phyloP scores from a whole-genome alignment of 2,113 vertebrate species.

The Pangasianodon hypophthalmus region DNA sequence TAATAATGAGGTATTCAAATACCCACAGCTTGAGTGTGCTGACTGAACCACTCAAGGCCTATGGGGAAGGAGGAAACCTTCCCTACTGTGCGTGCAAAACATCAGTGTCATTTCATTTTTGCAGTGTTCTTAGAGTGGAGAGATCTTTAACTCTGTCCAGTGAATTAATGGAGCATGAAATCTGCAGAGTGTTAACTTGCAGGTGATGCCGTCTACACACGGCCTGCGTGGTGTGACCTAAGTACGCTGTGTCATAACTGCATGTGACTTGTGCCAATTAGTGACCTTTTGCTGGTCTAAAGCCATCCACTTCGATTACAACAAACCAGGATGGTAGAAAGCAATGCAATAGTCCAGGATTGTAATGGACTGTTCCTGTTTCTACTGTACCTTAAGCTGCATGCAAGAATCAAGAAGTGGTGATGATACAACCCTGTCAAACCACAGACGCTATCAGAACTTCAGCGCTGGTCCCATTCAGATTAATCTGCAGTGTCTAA shows the following conservation, averaged over 20 bases:
- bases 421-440: too few relatives aligned
- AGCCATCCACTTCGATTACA: slow-evolving; percentile 71
- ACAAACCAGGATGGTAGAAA: background rate
- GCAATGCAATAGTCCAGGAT: slow-evolving; percentile 36
- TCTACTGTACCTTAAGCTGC: slow-evolving; percentile 6
- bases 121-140: slow-evolving; percentile 34
- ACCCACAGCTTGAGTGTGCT: background rate
- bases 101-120: slow-evolving; percentile 58
- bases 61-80: slow-evolving; percentile 48
- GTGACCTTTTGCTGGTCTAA: slow-evolving; percentile 74
- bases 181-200: slow-evolving; percentile 68
- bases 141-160: slow-evolving; percentile 64
- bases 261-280: slow-evolving; percentile 75
- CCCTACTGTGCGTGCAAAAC: slow-evolving; percentile 50
- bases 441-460: too few relatives aligned
- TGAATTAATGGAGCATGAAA: slow-evolving; percentile 72
- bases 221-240: slow-evolving; percentile 64
- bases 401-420: background rate
- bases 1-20: background rate
- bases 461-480: too few relatives aligned
- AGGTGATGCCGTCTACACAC: slow-evolving; percentile 62
- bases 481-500: background rate
- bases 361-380: slow-evolving; percentile 38
- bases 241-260: slow-evolving; percentile 67
- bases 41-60: background rate